Conservation (phyloP, 2,113 vertebrate species). For the Tiliqua scincoides region DNA sequence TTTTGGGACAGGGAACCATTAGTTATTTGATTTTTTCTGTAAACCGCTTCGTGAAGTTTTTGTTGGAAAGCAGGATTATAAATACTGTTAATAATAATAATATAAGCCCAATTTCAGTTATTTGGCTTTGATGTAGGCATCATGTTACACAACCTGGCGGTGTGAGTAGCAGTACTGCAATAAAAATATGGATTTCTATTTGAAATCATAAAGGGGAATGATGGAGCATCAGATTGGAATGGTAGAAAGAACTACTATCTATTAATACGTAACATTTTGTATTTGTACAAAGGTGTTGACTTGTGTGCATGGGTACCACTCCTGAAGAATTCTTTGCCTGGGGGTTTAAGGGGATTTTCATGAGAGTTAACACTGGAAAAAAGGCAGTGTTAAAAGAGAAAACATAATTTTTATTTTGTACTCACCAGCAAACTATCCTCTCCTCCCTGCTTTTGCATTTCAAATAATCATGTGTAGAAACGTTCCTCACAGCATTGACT, state of each 20-base stretch:
- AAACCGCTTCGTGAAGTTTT: no score
- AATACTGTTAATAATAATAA: no score
- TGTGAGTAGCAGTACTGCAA: background rate
- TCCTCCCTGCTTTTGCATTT: background rate
- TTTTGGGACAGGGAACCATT: no score
- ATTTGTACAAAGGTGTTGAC: background rate
- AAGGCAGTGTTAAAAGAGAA: no score
- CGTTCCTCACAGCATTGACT: background rate
- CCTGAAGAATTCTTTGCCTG: background rate
- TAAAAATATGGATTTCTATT: background rate
- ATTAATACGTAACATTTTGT: background rate
- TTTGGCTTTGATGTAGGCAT: background rate
- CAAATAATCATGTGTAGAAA: constrained; percentile 10
- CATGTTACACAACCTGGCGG: background rate
- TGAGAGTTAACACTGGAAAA: no score
- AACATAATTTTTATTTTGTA: background rate
- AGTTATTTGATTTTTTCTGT: no score
- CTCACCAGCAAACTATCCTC: background rate
- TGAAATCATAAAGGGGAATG: background rate
- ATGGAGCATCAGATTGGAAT: background rate
- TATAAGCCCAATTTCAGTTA: background rate
- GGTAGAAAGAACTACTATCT: background rate
- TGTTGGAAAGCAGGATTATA: no score
- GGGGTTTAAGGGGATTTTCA: background rate
- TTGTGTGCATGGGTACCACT: background rate